Conservation (phyloP, 2,113 vertebrate genomes). For the Hydrolagus affinis region DNA sequence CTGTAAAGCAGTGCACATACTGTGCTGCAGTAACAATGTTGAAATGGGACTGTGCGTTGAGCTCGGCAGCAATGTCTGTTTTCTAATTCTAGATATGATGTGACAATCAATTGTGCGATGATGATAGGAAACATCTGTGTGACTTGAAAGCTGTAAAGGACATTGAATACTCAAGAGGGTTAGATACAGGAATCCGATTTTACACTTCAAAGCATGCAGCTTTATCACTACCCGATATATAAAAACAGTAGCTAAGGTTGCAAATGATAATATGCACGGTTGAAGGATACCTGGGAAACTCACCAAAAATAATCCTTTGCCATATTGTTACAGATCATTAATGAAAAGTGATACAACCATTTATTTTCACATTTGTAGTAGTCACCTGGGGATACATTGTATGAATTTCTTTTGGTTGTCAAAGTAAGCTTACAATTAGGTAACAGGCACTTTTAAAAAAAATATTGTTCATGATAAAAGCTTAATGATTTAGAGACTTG, state of each 20-base stretch:
- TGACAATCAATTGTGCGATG: neutral
- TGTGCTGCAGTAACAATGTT: neutral
- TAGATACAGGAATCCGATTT: neutral
- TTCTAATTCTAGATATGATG: neutral
- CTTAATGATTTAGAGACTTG: too few species aligned
- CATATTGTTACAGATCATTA: neutral
- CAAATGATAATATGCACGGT: slow-evolving; percentile 8
- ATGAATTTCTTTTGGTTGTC: too few species aligned
- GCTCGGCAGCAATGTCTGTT: neutral
- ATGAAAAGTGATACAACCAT: neutral
- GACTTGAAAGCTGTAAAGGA: neutral
- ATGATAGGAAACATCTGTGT: neutral
- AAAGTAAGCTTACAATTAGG: too few species aligned
- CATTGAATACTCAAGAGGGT: neutral
- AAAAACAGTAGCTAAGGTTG: neutral
- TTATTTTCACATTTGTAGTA: neutral
- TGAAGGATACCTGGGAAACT: neutral
- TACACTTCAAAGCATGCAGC: neutral
- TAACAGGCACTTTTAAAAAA: too few species aligned
- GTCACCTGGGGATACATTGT: too few species aligned
- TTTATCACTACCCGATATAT: neutral
- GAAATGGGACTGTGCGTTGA: neutral
- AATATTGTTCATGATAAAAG: too few species aligned
- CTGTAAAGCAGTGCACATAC: neutral
- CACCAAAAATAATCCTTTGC: neutral